phyloP scores from a whole-genome alignment of 92 coral and sea anemone genomes.

The Phenganax stokvisi region DNA sequence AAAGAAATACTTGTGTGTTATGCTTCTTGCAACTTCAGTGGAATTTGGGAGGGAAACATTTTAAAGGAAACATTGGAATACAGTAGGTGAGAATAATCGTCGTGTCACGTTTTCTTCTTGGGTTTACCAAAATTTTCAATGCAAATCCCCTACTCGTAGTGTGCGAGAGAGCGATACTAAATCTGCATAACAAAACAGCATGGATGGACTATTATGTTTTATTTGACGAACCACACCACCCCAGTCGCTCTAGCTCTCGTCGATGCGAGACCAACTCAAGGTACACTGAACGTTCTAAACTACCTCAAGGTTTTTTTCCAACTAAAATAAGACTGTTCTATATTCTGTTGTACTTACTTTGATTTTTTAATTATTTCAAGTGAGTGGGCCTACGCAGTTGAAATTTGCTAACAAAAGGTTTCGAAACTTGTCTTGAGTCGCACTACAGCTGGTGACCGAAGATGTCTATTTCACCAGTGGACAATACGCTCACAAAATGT shows the following conservation, averaged over 20 bases:
- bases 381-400: conserved; percentile 23
- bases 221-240: conserved; percentile 18
- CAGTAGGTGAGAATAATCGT: background rate
- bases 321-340: background rate
- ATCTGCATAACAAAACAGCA: conserved; percentile 38
- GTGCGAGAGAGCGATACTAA: conserved; percentile 19
- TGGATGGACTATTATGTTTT: conserved; percentile 10
- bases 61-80: background rate
- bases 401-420: background rate
- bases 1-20: background rate
- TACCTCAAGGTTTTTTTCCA: too few species aligned
- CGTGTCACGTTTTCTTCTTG: background rate
- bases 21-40: background rate
- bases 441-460: background rate
- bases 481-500: background rate
- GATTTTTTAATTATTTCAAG: background rate
- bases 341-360: background rate
- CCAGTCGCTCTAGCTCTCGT: conserved; percentile 1
- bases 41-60: background rate
- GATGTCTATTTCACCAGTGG: background rate
- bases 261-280: conserved; percentile 19
- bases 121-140: background rate
- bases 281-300: background rate
- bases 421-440: background rate
- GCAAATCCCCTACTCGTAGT: conserved; percentile 6